Conservation (phyloP, 2,888 invertebrate genomes). For the Mesorhabditis belari region DNA sequence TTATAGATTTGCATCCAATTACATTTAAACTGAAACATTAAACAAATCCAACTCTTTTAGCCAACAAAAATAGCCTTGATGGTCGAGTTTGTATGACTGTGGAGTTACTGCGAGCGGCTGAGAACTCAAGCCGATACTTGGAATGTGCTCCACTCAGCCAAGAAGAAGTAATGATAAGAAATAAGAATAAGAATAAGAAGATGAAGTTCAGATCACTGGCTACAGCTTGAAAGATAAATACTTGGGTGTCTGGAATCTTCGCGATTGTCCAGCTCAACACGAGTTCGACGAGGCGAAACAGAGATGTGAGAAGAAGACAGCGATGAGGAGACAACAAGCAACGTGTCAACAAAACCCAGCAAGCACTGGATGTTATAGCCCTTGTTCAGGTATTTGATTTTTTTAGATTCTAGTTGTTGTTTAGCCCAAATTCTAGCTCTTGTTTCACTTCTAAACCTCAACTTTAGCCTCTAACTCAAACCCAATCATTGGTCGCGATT, state of each 20-base stretch:
- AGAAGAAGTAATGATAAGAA: constrained; percentile 26
- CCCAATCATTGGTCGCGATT: constrained; percentile 29
- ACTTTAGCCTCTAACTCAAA: constrained; percentile 16
- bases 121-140: constrained; percentile 29
- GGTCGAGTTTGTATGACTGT: constrained; percentile 48
- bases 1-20: too few relatives aligned
- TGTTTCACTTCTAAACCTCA: neutral
- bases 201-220: constrained; percentile 18
- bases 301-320: constrained; percentile 34
- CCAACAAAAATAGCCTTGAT: neutral
- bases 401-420: neutral
- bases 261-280: constrained; percentile 38
- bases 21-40: neutral
- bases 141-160: constrained; percentile 47
- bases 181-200: neutral
- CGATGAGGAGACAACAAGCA: constrained; percentile 33
- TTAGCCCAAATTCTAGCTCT: neutral
- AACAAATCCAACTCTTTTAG: neutral
- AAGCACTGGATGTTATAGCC: constrained; percentile 18
- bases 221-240: constrained; percentile 35
- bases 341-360: constrained; percentile 25
- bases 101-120: constrained; percentile 33
- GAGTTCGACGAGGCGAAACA: constrained; percentile 43
- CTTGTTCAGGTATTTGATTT: constrained; percentile 22
- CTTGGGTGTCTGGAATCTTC: constrained; percentile 42